A percentile compares a stretch with the other conserved stretches of the same genome.
Conservation (phyloP, 2,113 vertebrate species). For the Triplophysa dalaica region DNA sequence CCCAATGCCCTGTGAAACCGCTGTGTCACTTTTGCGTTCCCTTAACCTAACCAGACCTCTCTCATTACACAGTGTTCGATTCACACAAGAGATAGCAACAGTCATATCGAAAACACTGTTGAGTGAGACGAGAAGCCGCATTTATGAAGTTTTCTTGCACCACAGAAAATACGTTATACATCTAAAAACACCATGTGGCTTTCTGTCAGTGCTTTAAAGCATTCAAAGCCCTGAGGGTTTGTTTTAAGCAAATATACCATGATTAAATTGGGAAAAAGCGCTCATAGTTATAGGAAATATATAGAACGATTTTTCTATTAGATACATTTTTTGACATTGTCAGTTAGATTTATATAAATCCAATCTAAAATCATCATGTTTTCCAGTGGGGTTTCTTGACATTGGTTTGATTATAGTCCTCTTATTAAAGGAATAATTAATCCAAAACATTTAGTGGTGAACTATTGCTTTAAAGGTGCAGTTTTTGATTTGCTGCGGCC, state of each 20-base stretch:
- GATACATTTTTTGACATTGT: no score
- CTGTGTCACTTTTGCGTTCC: conserved; percentile 53
- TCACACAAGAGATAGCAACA: conserved; percentile 3
- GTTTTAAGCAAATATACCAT: not conserved
- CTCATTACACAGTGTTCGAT: conserved; percentile 16
- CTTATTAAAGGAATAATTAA: no score
- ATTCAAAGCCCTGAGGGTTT: not conserved
- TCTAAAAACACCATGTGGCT: conserved; percentile 33
- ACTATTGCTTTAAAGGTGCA: no score
- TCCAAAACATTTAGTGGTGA: no score
- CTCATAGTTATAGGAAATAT: no score
- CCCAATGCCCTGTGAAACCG: conserved; percentile 48
- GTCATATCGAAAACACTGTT: conserved; percentile 54
- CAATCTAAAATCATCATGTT: no score
- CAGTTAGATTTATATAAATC: no score
- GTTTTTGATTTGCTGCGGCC: no score
- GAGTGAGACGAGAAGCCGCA: conserved; percentile 45
- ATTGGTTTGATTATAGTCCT: no score
- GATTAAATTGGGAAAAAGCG: not conserved
- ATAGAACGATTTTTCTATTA: no score
- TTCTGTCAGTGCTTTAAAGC: not conserved
- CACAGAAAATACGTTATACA: conserved; percentile 57
- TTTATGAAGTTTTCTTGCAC: conserved; percentile 36
- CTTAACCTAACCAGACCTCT: conserved; percentile 12
- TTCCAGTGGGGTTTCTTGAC: no score